Conservation (phyloP, 2,888 invertebrate genomes). For the Isotomurus palustris region DNA sequence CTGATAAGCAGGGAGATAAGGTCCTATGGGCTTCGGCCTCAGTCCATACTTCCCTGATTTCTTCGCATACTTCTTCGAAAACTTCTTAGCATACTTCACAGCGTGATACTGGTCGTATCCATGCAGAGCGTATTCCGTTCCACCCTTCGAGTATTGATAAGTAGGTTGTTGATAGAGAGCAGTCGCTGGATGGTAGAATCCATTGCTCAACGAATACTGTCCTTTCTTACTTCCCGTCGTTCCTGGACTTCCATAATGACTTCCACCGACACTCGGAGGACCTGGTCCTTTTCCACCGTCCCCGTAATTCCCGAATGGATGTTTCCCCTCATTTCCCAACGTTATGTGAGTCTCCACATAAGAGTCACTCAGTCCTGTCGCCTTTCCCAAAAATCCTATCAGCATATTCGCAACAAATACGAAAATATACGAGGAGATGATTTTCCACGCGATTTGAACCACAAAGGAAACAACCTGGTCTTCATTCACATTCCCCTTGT, state of each 20-base stretch:
- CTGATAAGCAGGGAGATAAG: neutral
- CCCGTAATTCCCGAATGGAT: slow-evolving; percentile 12
- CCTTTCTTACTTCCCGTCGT: neutral
- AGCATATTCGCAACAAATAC: neutral
- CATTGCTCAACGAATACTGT: neutral
- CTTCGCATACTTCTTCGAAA: slow-evolving; percentile 6
- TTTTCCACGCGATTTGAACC: slow-evolving; percentile 3
- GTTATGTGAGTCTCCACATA: slow-evolving; percentile 5
- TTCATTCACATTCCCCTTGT: slow-evolving; percentile 3
- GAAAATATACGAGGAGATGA: slow-evolving; percentile 5
- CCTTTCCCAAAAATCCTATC: neutral
- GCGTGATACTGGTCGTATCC: slow-evolving; percentile 32
- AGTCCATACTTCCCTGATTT: slow-evolving; percentile 6
- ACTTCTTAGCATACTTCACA: slow-evolving; percentile 17
- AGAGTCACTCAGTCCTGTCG: neutral
- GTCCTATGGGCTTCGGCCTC: slow-evolving; percentile 1
- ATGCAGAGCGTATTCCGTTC: slow-evolving; percentile 14
- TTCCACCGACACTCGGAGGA: neutral
- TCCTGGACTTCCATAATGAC: slow-evolving; percentile 8
- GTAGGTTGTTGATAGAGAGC: slow-evolving; percentile 22
- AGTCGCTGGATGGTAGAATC: slow-evolving; percentile 20
- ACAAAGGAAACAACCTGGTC: neutral
- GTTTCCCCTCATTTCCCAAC: slow-evolving; percentile 1
- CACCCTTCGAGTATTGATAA: slow-evolving; percentile 18
- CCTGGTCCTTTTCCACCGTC: neutral